Conservation (phyloP, 2,797 vertebrate genomes). For the Prionace glauca region DNA sequence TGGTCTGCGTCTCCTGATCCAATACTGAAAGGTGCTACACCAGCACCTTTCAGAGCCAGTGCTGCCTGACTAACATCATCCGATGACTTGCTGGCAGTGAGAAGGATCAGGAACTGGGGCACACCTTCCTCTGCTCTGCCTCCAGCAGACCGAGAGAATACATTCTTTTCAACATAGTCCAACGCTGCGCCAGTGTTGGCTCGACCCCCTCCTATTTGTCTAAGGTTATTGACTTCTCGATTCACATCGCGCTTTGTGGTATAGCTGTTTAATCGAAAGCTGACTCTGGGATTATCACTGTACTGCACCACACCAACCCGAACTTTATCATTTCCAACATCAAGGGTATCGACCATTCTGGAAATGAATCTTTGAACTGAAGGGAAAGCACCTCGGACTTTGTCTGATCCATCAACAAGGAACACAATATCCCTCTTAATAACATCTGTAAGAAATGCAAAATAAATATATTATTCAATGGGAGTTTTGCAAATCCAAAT, state of each 20-base stretch:
- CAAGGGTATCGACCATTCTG: constrained; percentile 72
- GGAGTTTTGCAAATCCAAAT: neutral
- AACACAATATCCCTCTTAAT: constrained; percentile 82
- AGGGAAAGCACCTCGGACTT: constrained; percentile 72
- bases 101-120: constrained; percentile 64
- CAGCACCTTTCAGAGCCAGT: constrained; percentile 55
- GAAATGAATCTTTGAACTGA: constrained; percentile 79
- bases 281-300: constrained; percentile 72
- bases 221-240: constrained; percentile 60
- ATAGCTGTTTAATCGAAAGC: constrained; percentile 83
- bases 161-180: constrained; percentile 70
- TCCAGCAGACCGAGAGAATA: constrained; percentile 70
- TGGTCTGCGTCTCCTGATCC: constrained; percentile 63
- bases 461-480: neutral
- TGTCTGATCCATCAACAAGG: constrained; percentile 88
- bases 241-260: constrained; percentile 70
- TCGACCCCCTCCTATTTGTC: constrained; percentile 69
- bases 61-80: constrained; percentile 58
- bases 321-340: constrained; percentile 75
- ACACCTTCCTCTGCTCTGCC: constrained; percentile 62
- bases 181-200: constrained; percentile 82
- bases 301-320: constrained; percentile 85
- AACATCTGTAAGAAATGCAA: neutral
- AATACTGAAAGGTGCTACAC: constrained; percentile 61
- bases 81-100: constrained; percentile 60